phyloP scores from a whole-genome alignment of 1,140 invertebrate species.

The roundworm (Caenorhabditis elegans) region WBcel235 BX284605.5:1905501-1906000 shows the following conservation, averaged over 20 bases:
- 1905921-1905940: conserved; percentile 30
- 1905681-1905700: conserved; percentile 82
- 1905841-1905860: conserved; percentile 64
- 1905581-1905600: too few species aligned
- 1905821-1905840: conserved; percentile 52
- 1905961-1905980: not conserved
- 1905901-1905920: not conserved
- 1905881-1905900: not conserved
- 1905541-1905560: too few species aligned
- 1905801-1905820: not conserved
- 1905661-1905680: conserved; percentile 74
- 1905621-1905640: too few species aligned
- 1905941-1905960: not conserved
- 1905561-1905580: too few species aligned
- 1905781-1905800: conserved; percentile 74
- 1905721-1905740: conserved; percentile 75
- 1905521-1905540: too few species aligned
- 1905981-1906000: too few species aligned
- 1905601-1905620: too few species aligned
- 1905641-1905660: too few species aligned
- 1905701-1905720: conserved; percentile 78
- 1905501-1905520: too few species aligned
- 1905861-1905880: conserved; percentile 49
- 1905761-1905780: conserved; percentile 84
- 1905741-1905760: conserved; percentile 74